Evolutionary conservation across 1,140 invertebrate genomes (phyloP).

Genomic region (Centruroides sculpturatus): DNA sequence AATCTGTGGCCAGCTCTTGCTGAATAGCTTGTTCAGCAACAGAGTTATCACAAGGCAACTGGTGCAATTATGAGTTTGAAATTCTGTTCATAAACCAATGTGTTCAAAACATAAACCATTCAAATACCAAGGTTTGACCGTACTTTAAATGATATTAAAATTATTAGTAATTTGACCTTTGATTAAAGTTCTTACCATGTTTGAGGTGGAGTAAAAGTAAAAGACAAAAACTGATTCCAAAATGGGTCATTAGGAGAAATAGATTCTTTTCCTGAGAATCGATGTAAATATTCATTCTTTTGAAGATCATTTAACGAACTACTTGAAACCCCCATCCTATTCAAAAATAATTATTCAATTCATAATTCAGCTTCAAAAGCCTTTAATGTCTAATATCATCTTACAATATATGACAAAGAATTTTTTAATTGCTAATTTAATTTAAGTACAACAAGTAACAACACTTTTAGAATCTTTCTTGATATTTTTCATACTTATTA

Average conservation of each 20-base stretch:
- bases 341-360: too few species aligned
- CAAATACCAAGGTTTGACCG: not conserved
- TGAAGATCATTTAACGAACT: conserved; percentile 66
- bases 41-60: too few species aligned
- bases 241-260: conserved; percentile 80
- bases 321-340: conserved; percentile 65
- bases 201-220: conserved; percentile 63
- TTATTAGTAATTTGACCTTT: too few species aligned
- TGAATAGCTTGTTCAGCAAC: too few species aligned
- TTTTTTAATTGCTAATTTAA: too few species aligned
- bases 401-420: not conserved
- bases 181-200: conserved; percentile 42
- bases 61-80: too few species aligned
- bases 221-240: conserved; percentile 85
- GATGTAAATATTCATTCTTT: conserved; percentile 60
- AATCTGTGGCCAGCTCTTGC: too few species aligned
- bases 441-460: not conserved
- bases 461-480: too few species aligned
- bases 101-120: not conserved
- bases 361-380: not conserved
- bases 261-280: conserved; percentile 58
- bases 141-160: not conserved
- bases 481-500: too few species aligned
- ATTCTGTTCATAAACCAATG: too few species aligned
- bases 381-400: not conserved